These are phyloP conservation scores for Bugula neritina DNA, from an alignment of 2,888 invertebrate species.

Conservation along the genomic window DNA sequence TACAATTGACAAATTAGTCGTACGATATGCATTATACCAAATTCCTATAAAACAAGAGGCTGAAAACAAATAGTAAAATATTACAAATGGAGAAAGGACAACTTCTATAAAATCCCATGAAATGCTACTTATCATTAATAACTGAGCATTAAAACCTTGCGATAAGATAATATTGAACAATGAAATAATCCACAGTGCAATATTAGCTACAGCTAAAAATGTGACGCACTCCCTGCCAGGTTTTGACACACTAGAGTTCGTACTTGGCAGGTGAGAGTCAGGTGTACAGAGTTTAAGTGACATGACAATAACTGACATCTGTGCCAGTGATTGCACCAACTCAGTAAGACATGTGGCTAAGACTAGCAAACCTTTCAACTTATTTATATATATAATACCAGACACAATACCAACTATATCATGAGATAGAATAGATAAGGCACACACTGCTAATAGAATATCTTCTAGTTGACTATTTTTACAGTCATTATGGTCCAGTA, in stretches of 20 bases:
- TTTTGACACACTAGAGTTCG: slow-evolving; percentile 56
- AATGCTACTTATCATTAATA: slow-evolving; percentile 84
- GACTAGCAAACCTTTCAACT: slow-evolving; percentile 76
- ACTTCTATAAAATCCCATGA: slow-evolving; percentile 90
- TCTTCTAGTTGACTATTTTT: slow-evolving; percentile 40
- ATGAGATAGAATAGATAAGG: slow-evolving; percentile 84
- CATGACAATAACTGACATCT: slow-evolving; percentile 85
- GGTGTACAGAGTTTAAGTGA: slow-evolving; percentile 82
- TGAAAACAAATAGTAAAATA: slow-evolving; percentile 91
- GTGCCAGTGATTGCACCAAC: slow-evolving; percentile 84
- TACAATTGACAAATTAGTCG: slow-evolving; percentile 26
- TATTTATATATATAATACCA: slow-evolving; percentile 70
- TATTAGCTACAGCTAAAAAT: slow-evolving; percentile 87
- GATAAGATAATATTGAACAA: slow-evolving; percentile 92
- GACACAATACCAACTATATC: slow-evolving; percentile 88
- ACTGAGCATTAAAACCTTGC: slow-evolving; percentile 82
- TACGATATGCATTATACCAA: slow-evolving; percentile 88
- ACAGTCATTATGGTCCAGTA: slow-evolving; percentile 34
- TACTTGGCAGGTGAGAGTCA: slow-evolving; percentile 53
- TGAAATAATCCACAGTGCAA: slow-evolving; percentile 93
- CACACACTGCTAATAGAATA: slow-evolving; percentile 74
- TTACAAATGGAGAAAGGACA: slow-evolving; percentile 85
- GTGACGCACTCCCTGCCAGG: slow-evolving; percentile 92
- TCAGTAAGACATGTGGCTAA: slow-evolving; percentile 82
- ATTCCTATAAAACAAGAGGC: slow-evolving; percentile 89